phyloP scores from a whole-genome alignment of 2,888 invertebrate genomes.

The Diarsia rubi region DNA sequence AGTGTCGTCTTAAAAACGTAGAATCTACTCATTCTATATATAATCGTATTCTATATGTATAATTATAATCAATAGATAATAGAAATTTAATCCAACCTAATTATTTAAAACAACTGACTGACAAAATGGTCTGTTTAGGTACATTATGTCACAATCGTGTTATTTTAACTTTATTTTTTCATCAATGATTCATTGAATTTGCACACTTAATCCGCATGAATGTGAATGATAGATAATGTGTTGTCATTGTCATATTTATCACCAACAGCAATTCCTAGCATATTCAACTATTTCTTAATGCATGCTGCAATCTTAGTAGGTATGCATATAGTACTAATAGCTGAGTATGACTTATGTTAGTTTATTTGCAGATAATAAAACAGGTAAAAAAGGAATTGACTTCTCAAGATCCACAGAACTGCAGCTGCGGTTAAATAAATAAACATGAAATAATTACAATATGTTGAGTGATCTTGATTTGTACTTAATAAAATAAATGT shows the following conservation, averaged over 20 bases:
- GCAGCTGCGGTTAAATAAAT: background rate
- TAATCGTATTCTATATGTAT: too few relatives aligned
- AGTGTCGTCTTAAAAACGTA: background rate
- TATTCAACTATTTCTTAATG: background rate
- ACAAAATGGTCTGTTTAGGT: background rate
- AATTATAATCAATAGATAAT: too few relatives aligned
- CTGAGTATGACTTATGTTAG: background rate
- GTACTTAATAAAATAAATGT: background rate
- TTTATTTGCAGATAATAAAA: slow-evolving; percentile 5
- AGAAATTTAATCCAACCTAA: background rate
- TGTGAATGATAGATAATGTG: background rate
- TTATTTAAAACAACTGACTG: slow-evolving; percentile 8
- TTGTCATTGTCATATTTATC: background rate
- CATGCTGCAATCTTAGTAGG: background rate
- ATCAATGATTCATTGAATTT: background rate
- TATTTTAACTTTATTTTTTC: background rate
- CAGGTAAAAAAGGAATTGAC: background rate
- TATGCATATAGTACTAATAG: background rate
- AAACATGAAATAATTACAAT: background rate
- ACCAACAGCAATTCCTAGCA: background rate
- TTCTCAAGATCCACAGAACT: background rate
- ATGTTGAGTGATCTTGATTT: background rate
- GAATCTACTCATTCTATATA: background rate
- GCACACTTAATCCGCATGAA: background rate
- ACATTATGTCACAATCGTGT: background rate